Evolutionary conservation across 2,888 invertebrate genomes (phyloP).

Genomic region (Lissocephala sabroskyi): DNA sequence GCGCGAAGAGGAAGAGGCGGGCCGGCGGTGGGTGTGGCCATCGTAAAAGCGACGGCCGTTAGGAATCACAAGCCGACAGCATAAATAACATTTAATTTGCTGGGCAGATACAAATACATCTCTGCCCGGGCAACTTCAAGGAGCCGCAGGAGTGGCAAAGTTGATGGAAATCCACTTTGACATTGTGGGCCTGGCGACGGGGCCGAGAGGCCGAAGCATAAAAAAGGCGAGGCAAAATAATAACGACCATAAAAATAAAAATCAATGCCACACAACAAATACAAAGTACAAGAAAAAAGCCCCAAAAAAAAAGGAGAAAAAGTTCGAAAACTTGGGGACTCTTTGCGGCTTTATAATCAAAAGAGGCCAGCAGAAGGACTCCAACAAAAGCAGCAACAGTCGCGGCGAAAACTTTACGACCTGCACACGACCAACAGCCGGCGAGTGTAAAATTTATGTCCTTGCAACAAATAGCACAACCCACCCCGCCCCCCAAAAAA

Average conservation of each 20-base stretch:
- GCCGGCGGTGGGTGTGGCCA: constrained; percentile 16
- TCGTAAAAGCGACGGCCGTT: constrained; percentile 3
- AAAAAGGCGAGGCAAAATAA: constrained; percentile 26
- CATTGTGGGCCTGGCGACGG: neutral
- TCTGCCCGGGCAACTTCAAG: too few species aligned
- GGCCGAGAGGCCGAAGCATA: neutral
- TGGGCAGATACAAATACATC: too few species aligned
- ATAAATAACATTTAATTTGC: constrained; percentile 61
- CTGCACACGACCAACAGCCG: constrained; percentile 21
- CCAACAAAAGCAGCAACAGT: constrained; percentile 33
- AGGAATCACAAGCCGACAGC: constrained; percentile 11
- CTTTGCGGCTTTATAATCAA: too few species aligned
- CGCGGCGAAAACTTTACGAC: constrained; percentile 44
- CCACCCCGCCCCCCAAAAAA: constrained; percentile 1
- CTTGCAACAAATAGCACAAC: constrained; percentile 34
- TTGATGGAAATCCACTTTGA: constrained; percentile 43
- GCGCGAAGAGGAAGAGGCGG: constrained; percentile 1
- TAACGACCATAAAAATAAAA: constrained; percentile 39
- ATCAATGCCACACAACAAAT: constrained; percentile 17
- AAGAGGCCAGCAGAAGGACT: too few species aligned
- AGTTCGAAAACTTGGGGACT: constrained; percentile 40
- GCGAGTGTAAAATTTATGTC: constrained; percentile 46
- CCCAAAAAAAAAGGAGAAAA: constrained; percentile 12
- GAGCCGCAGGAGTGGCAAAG: constrained; percentile 17
- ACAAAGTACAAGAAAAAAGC: neutral